A percentile compares a stretch with the other conserved stretches of the same genome.
Evolutionary conservation across 2,888 invertebrate species (phyloP).

Genomic region (Cheilosia scutellata): DNA sequence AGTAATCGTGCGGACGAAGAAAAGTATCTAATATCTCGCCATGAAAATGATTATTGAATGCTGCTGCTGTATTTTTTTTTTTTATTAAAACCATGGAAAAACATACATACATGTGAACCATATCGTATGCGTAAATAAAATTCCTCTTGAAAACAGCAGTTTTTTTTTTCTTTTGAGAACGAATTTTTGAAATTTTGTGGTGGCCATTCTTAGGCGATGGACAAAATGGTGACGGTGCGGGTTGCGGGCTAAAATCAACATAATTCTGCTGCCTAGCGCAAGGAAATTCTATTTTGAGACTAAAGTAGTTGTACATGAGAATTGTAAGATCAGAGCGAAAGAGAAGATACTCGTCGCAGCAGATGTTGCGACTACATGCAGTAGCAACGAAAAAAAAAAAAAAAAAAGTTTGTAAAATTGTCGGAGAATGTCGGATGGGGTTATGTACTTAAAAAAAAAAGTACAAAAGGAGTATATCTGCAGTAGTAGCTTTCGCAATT

Average conservation of each 20-base stretch:
- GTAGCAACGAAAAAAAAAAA: neutral
- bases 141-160: slow-evolving; percentile 18
- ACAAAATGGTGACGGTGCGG: slow-evolving; percentile 41
- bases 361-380: slow-evolving; percentile 5
- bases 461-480: slow-evolving; percentile 46
- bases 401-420: slow-evolving; percentile 64
- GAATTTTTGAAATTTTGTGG: slow-evolving; percentile 28
- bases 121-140: slow-evolving; percentile 14
- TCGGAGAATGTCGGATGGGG: slow-evolving; percentile 53
- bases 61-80: slow-evolving; percentile 15
- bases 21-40: slow-evolving; percentile 72
- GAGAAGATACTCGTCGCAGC: neutral
- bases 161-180: slow-evolving; percentile 23
- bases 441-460: slow-evolving; percentile 33
- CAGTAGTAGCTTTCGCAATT: slow-evolving; percentile 51
- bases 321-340: slow-evolving; percentile 40
- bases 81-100: slow-evolving; percentile 66
- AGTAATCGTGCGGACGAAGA: slow-evolving; percentile 45
- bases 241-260: slow-evolving; percentile 62
- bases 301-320: slow-evolving; percentile 51
- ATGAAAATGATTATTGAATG: slow-evolving; percentile 64
- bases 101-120: slow-evolving; percentile 25
- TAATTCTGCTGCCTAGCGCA: slow-evolving; percentile 62
- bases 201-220: slow-evolving; percentile 47
- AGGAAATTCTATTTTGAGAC: slow-evolving; percentile 73